Evolutionary conservation across 37 sponge, comb jelly and placozoan genomes (phyloP), one percentile per base, ranked within the genome.

Genomic region (Aplysina aerophoba): DNA sequence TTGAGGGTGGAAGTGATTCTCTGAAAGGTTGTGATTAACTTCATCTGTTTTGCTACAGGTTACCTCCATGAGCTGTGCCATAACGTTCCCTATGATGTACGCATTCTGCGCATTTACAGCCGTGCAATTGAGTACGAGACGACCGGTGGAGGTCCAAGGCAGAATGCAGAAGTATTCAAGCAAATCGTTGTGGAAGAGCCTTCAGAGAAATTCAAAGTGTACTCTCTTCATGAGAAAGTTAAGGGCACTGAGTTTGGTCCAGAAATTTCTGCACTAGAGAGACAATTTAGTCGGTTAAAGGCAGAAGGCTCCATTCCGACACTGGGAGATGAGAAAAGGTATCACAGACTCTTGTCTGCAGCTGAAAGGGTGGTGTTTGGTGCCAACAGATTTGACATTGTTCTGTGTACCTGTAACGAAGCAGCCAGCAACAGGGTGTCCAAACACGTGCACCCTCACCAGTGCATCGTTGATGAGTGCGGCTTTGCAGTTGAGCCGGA

Each of bases 361-460:
- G 78, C 38, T n/a, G 78, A 75, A 40, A 38, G 54, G 41, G 44
- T 36, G 15, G 78, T 75, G 11, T 50, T 75, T 36, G 20, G 17
- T 22, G 13, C 4, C 22, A 36, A 40, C 15, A 40, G 25, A 53
- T 71, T 80, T 65, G 69, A 87, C 40, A 68, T 91, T 44, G 73
- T 91, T 22, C 69, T 91, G n/a, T 91, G 91, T 35, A 91, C 91
- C 40, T 91, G 91, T 73, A 91, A 91, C 64, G 91, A 91, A 56
- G 88, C 87, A 8, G 56, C 73, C 59, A 87, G 91, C 38, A 33
- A 6, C 27, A 59, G 89, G n/a, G 55, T 89, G 25, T 79, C 19
- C 6, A 66, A 54, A 13, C 17, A 75, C 41, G 21, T 75, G 11
- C 20, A 24, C 21, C 25, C 79, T 31, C 39, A 27, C 8, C 82